These are phyloP conservation scores for Carposina sasakii DNA, from an alignment of 1,140 invertebrate species.

Conservation along the genomic window DNA sequence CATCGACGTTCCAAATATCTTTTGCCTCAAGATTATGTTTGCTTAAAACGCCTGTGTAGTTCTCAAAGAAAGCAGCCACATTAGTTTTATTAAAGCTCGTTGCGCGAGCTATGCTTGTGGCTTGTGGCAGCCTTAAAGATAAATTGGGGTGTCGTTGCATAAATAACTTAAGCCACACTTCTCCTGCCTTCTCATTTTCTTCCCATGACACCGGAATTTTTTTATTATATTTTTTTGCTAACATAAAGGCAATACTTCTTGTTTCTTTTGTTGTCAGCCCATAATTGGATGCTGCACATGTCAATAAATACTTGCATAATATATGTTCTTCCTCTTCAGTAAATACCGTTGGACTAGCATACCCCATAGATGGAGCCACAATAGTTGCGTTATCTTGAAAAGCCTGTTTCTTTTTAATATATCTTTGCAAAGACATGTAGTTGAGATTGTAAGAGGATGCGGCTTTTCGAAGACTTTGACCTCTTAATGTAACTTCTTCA, in stretches of 20 bases:
- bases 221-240: constrained; percentile 23
- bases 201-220: constrained; percentile 20
- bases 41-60: constrained; percentile 1
- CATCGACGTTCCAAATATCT: constrained; percentile 12
- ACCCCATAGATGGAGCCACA: too few relatives aligned
- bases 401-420: too few relatives aligned
- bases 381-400: too few relatives aligned
- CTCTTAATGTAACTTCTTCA: too few relatives aligned
- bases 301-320: too few relatives aligned
- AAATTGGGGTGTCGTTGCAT: constrained; percentile 42
- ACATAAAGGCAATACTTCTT: constrained; percentile 29
- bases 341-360: too few relatives aligned
- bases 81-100: constrained; percentile 37
- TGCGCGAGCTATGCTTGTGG: constrained; percentile 36
- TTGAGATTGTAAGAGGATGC: too few relatives aligned
- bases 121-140: constrained; percentile 36
- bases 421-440: too few relatives aligned
- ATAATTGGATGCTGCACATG: too few relatives aligned
- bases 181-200: constrained; percentile 23
- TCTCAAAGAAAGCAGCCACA: constrained; percentile 29
- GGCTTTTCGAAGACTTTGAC: too few relatives aligned
- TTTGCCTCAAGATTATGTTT: constrained; percentile 3
- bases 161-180: constrained; percentile 46
- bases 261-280: constrained; percentile 32
- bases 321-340: too few relatives aligned